These are phyloP conservation scores for Beroe ovata DNA, from an alignment of 37 sponge, comb jelly and placozoan genomes.

Conservation along the genomic window DNA sequence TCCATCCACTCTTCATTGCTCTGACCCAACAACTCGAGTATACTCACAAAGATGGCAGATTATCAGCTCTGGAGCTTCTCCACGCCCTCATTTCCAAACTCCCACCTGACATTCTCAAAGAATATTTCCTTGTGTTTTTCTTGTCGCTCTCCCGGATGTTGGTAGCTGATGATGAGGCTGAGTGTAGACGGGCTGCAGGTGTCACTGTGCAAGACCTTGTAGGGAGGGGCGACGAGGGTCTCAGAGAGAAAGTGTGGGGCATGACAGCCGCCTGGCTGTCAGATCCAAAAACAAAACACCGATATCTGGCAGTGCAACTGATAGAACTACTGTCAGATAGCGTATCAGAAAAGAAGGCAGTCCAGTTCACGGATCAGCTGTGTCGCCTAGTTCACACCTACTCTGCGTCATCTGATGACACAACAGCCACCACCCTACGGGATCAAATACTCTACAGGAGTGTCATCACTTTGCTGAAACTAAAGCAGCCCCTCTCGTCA, in stretches of 20 bases:
- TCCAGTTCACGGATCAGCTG: not conserved
- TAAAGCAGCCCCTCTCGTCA: not conserved
- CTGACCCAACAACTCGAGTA: conserved; percentile 52
- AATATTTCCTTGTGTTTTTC: conserved; percentile 64
- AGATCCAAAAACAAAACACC: not conserved
- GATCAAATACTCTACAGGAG: not conserved
- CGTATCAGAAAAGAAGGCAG: not conserved
- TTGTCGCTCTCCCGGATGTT: conserved; percentile 7
- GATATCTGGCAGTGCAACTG: conserved; percentile 32
- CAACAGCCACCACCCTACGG: not conserved
- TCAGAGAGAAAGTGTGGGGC: not conserved
- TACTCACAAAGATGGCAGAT: conserved; percentile 35
- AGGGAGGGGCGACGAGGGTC: not conserved
- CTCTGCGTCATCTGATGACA: not conserved
- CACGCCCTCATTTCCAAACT: not conserved
- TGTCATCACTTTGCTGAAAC: conserved; percentile 9
- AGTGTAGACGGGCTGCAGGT: conserved; percentile 44
- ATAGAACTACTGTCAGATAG: not conserved
- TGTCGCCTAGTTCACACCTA: not conserved
- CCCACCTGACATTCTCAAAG: conserved; percentile 23
- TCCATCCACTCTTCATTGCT: not conserved
- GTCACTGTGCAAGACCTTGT: conserved; percentile 7
- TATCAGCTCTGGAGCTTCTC: conserved; percentile 56
- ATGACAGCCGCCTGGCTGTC: conserved; percentile 23
- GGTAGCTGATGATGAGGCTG: conserved; percentile 40